phyloP scores from a whole-genome alignment of 2,888 invertebrate genomes.

The Agrochola macilenta region DNA sequence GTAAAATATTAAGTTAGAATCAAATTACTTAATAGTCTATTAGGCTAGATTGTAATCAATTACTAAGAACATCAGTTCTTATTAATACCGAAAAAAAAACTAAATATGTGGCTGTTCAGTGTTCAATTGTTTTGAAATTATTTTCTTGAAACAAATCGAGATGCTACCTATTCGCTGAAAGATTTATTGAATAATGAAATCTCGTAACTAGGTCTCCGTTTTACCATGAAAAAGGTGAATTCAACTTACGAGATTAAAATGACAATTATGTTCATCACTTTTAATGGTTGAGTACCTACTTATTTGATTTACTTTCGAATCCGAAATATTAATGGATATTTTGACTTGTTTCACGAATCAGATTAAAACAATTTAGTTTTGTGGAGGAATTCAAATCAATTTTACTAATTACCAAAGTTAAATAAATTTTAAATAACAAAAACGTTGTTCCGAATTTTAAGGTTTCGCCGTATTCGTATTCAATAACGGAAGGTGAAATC shows the following conservation, averaged over 20 bases:
- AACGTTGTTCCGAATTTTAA: slow-evolving; percentile 62
- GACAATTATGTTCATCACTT: slow-evolving; percentile 63
- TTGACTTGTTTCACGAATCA: slow-evolving; percentile 66
- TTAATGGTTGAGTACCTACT: slow-evolving; percentile 56
- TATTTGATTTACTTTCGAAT: slow-evolving; percentile 62
- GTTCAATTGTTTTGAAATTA: slow-evolving; percentile 34
- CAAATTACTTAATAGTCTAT: too few relatives aligned
- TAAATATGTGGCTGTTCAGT: slow-evolving; percentile 57
- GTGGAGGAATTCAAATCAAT: slow-evolving; percentile 64
- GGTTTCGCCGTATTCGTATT: slow-evolving; percentile 47
- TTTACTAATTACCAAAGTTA: slow-evolving; percentile 74
- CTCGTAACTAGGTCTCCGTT: slow-evolving; percentile 21
- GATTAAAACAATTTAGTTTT: slow-evolving; percentile 72
- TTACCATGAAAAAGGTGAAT: slow-evolving; percentile 31
- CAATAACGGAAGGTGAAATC: slow-evolving; percentile 62
- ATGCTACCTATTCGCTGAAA: slow-evolving; percentile 22
- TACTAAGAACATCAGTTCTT: too few relatives aligned
- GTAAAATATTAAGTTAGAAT: too few relatives aligned
- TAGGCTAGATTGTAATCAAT: too few relatives aligned
- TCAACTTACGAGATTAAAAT: slow-evolving; percentile 27
- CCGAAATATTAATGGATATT: slow-evolving; percentile 64
- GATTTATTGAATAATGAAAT: slow-evolving; percentile 49
- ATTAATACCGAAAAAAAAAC: too few relatives aligned
- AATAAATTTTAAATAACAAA: slow-evolving; percentile 70
- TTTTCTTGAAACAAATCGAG: slow-evolving; percentile 41